Conservation (phyloP, 1,140 invertebrate species). For the Drosophila ironensis region DNA sequence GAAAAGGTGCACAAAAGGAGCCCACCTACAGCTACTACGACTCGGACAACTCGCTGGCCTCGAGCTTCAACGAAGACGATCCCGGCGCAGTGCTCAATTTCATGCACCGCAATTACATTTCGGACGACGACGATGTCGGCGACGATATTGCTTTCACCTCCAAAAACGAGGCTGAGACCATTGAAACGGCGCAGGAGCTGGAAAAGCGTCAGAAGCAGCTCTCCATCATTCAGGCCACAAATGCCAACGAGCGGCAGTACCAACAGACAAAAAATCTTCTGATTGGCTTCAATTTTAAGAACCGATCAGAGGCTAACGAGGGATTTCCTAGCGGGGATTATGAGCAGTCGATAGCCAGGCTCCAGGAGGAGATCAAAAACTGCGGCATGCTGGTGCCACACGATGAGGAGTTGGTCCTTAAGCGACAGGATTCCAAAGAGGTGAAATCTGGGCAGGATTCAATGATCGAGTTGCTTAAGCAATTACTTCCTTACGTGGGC, state of each 20-base stretch:
- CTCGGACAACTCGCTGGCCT: slow-evolving; percentile 70
- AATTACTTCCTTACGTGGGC: slow-evolving; percentile 54
- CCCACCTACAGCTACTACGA: slow-evolving; percentile 60
- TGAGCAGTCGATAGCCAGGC: slow-evolving; percentile 60
- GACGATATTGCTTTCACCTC: slow-evolving; percentile 88
- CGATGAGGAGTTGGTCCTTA: slow-evolving; percentile 40
- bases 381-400: slow-evolving; percentile 69
- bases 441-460: slow-evolving; percentile 12
- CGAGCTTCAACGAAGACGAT: slow-evolving; percentile 66
- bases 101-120: slow-evolving; percentile 41
- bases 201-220: slow-evolving; percentile 79
- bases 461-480: slow-evolving; percentile 32
- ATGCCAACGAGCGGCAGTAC: slow-evolving; percentile 80
- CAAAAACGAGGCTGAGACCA: slow-evolving; percentile 92
- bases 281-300: slow-evolving; percentile 69
- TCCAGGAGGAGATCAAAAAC: slow-evolving; percentile 71
- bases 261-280: slow-evolving; percentile 76
- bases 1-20: slow-evolving; percentile 13
- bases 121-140: slow-evolving; percentile 55
- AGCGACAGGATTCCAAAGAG: slow-evolving; percentile 20
- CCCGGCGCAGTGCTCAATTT: slow-evolving; percentile 9
- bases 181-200: slow-evolving; percentile 84
- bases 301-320: not conserved
- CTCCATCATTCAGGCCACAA: slow-evolving; percentile 78
- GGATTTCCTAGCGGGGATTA: slow-evolving; percentile 43